phyloP scores from a whole-genome alignment of 2,888 invertebrate genomes.

The Cantharis flavilabris region DNA sequence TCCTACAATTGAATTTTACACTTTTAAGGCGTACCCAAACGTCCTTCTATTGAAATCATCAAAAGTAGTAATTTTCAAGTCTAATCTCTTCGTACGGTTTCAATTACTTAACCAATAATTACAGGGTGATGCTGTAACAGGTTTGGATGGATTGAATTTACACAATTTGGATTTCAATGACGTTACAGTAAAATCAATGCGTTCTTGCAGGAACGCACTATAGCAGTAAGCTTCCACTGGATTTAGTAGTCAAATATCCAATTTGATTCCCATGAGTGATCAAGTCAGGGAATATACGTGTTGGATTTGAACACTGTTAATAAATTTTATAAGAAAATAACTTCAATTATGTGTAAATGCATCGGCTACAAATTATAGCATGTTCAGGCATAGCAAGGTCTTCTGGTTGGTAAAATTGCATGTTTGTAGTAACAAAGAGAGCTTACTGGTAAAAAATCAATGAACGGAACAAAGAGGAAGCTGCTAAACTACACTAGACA shows the following conservation, averaged over 20 bases:
- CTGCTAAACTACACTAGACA: slow-evolving; percentile 4
- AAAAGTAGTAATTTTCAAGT: not conserved
- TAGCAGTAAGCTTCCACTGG: too few relatives aligned
- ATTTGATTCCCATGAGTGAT: too few relatives aligned
- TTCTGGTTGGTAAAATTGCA: slow-evolving; percentile 21
- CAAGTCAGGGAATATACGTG: not conserved
- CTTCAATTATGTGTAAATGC: slow-evolving; percentile 14
- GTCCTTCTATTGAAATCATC: not conserved
- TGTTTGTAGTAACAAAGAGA: slow-evolving; percentile 10
- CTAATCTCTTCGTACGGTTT: not conserved
- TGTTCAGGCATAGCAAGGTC: slow-evolving; percentile 17
- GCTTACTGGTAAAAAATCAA: slow-evolving; percentile 11
- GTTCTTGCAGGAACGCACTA: too few relatives aligned
- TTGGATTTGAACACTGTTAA: not conserved
- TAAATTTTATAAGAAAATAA: not conserved
- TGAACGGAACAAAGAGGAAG: slow-evolving; percentile 13
- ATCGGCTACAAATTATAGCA: slow-evolving; percentile 15
- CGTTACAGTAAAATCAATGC: too few relatives aligned
- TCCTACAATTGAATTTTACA: not conserved
- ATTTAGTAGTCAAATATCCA: too few relatives aligned
- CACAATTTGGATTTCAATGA: not conserved
- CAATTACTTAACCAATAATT: not conserved
- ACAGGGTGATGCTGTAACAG: not conserved
- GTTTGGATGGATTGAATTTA: not conserved
- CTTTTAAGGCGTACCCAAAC: not conserved